Conservation (phyloP, 1,140 invertebrate species). For the Drosophila leontia region DNA sequence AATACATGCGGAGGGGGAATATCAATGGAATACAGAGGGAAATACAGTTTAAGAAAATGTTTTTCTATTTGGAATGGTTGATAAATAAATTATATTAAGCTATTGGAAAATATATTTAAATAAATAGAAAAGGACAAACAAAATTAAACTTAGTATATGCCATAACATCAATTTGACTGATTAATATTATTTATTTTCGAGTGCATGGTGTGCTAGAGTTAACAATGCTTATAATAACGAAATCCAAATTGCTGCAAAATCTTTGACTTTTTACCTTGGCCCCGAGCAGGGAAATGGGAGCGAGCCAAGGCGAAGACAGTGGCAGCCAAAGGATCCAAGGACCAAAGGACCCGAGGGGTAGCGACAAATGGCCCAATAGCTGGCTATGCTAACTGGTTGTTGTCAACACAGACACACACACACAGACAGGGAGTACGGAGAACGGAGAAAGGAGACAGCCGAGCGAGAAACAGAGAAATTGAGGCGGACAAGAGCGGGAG, state of each 20-base stretch:
- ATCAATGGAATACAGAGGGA: conserved; percentile 13
- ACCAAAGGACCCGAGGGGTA: conserved; percentile 30
- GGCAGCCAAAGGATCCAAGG: conserved; percentile 34
- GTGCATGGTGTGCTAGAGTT: conserved; percentile 7
- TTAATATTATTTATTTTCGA: not conserved
- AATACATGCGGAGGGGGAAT: conserved; percentile 2
- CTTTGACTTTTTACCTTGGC: conserved; percentile 75
- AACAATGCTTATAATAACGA: conserved; percentile 51
- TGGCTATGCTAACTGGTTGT: conserved; percentile 60
- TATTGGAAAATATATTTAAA: not conserved
- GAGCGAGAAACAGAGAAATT: conserved; percentile 6
- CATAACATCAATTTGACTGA: fast-evolving
- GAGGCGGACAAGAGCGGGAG: conserved; percentile 13
- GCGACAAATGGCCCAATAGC: conserved; percentile 60
- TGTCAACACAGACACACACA: conserved; percentile 42
- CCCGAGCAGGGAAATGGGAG: conserved; percentile 14
- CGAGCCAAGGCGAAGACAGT: conserved; percentile 35
- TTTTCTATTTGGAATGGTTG: too few species aligned
- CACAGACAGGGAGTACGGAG: not conserved
- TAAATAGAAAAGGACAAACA: not conserved
- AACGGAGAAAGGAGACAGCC: conserved; percentile 1
- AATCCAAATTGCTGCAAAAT: conserved; percentile 58
- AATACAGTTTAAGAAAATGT: not conserved
- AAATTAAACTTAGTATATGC: too few species aligned
- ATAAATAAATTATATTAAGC: not conserved